Evolutionary conservation across 2,113 vertebrate genomes (phyloP), one percentile per base, ranked within the genome.

Genomic region (Centropristis striata): DNA sequence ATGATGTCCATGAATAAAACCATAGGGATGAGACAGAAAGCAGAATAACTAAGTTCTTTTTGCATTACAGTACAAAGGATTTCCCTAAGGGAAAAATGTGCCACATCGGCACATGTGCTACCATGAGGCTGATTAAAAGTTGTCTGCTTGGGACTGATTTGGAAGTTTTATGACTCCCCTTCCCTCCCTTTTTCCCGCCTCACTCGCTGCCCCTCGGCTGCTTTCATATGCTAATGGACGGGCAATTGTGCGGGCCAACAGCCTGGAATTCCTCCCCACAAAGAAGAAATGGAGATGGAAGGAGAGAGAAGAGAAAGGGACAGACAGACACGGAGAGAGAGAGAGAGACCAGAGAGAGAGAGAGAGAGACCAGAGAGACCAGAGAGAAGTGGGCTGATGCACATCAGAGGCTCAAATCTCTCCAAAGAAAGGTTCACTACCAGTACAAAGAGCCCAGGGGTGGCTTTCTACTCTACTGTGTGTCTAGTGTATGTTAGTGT

Each of bases 141-240:
- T 70, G 60, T 71, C 72, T 78, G 69, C 68, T 86, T 2, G 0
- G 51, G 73, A 80, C 55, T 37, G 73, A 75, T 86, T 80, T 91
- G 58, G 54, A 89, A 77, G 80, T 90, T 92, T 90, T 91, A 86
- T 53, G 79, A 81, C 72, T 60, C 86, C 51, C 61, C 47, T 55
- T 75, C 67, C 76, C 80, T 83, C 66, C 72, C 50, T 67, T 71
- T 83, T 84, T 68, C 87, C 88, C 80, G 72, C 85, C 80, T 63
- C 67, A 36, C 68, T 81, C 71, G n/a, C 82, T 78, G 70, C 86
- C 84, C 78, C 70, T 77, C 39, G 9, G 71, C 41, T 63, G 70
- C 89, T 92, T 94, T 95, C 92, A 94, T 88, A 93, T 92, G 92
- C 84, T 89, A 94, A 94, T 95, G 51, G 5, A 0, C 0, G 28